Percentiles rank a stretch among this genome's conserved stretches.
These are phyloP conservation scores for Clinocottus analis DNA, from an alignment of 2,113 vertebrate species.

Conservation along the genomic window DNA sequence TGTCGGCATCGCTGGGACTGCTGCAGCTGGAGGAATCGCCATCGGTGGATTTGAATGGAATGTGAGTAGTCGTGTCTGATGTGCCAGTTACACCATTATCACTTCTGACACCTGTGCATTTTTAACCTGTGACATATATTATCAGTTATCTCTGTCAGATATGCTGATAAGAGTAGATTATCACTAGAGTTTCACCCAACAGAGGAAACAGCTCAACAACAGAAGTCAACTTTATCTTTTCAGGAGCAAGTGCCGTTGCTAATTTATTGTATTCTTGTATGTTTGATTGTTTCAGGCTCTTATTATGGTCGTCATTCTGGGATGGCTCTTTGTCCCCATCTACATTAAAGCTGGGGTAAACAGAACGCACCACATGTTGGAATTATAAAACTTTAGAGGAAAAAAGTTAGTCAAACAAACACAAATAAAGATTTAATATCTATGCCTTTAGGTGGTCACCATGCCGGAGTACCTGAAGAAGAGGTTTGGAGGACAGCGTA, in stretches of 20 bases:
- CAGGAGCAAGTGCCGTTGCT: not conserved
- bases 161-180: not conserved
- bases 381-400: not conserved
- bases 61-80: conserved; percentile 79
- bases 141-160: not conserved
- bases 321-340: conserved; percentile 97
- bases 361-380: conserved; percentile 7
- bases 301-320: conserved; percentile 88
- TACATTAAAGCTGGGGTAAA: conserved; percentile 96
- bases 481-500: conserved; percentile 93
- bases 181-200: not conserved
- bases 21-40: conserved; percentile 88
- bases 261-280: not conserved
- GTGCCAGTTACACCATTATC: not conserved
- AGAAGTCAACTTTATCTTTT: not conserved
- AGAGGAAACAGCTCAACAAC: not conserved
- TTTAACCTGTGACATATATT: conserved; percentile 21
- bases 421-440: conserved; percentile 5
- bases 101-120: conserved; percentile 19
- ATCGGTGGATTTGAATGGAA: conserved; percentile 94
- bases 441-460: conserved; percentile 88
- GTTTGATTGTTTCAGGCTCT: conserved; percentile 87
- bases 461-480: conserved; percentile 98
- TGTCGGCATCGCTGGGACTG: conserved; percentile 93
- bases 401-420: not conserved